Evolutionary conservation across 1,140 invertebrate species (phyloP).

Genomic region (Drosophila burlai): DNA sequence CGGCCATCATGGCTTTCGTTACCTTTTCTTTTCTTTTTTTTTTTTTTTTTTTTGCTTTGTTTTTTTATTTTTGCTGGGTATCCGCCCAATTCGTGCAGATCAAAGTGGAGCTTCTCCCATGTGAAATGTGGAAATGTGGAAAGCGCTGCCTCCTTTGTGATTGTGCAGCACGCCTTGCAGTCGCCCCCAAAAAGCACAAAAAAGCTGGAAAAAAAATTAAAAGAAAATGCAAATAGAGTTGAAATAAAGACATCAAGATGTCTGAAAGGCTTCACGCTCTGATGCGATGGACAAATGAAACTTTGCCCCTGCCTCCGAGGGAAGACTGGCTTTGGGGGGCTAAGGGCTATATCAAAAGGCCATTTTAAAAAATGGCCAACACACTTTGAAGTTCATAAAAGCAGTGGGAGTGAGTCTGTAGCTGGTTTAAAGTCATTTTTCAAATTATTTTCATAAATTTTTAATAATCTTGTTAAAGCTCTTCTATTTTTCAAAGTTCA

Average conservation of each 20-base stretch:
- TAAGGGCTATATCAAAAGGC: slow-evolving; percentile 6
- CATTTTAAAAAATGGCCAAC: slow-evolving; percentile 16
- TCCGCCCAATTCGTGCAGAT: slow-evolving; percentile 72
- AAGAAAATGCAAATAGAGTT: slow-evolving; percentile 12
- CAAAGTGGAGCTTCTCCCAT: slow-evolving; percentile 62
- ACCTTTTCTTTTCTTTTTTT: slow-evolving; percentile 1
- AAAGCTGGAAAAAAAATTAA: not conserved
- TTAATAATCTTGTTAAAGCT: not conserved
- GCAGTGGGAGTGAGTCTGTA: no score
- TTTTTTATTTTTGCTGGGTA: slow-evolving; percentile 25
- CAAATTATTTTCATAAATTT: not conserved
- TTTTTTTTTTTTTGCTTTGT: not conserved
- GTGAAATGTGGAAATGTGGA: slow-evolving; percentile 61
- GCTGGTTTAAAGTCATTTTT: not conserved
- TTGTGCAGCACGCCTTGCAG: slow-evolving; percentile 70
- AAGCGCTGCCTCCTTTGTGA: slow-evolving; percentile 63
- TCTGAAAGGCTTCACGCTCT: slow-evolving; percentile 59
- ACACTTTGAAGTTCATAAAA: slow-evolving; percentile 6
- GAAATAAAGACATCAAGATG: slow-evolving; percentile 36
- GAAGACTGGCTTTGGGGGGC: not conserved
- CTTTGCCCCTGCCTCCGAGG: slow-evolving; percentile 14
- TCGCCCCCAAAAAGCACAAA: not conserved
- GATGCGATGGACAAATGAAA: slow-evolving; percentile 52
- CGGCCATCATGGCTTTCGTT: slow-evolving; percentile 24
- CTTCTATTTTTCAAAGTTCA: no score